A percentile compares a stretch with the other conserved stretches of the same genome.
These are phyloP conservation scores for Metopolophium dirhodum DNA, from an alignment of 1,140 invertebrate genomes.

Conservation along the genomic window DNA sequence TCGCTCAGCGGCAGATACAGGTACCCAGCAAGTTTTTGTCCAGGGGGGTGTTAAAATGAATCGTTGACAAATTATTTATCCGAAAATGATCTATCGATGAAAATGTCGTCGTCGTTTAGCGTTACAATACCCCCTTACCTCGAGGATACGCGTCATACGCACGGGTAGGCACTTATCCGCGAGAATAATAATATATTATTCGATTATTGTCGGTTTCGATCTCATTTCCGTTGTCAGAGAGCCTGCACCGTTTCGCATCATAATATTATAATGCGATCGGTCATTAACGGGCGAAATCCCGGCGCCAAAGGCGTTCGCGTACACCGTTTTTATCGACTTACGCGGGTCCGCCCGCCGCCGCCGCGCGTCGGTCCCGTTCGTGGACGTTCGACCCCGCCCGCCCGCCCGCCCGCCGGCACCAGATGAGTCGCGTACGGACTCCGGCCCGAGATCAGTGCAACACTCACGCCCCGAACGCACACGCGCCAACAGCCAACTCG, in stretches of 20 bases:
- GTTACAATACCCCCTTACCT: too few species aligned
- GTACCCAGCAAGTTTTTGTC: too few species aligned
- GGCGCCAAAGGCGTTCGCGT: neutral
- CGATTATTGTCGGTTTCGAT: too few species aligned
- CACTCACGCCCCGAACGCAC: neutral
- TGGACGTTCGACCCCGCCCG: conserved; percentile 23
- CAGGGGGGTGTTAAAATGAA: too few species aligned
- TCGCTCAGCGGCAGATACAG: too few species aligned
- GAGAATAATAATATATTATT: too few species aligned
- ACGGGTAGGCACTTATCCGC: too few species aligned
- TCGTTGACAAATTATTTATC: too few species aligned
- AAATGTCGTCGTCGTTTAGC: too few species aligned
- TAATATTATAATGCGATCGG: neutral
- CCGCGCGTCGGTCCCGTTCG: conserved; percentile 30
- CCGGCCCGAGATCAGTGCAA: conserved; percentile 34
- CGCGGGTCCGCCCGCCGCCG: neutral
- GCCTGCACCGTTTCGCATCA: too few species aligned
- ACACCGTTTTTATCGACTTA: conserved; percentile 40
- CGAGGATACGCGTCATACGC: too few species aligned
- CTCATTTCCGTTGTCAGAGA: neutral
- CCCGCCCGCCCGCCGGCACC: neutral
- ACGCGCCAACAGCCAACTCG: neutral
- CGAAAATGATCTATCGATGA: too few species aligned
- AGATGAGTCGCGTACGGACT: conserved; percentile 14
- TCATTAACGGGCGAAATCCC: neutral